These are phyloP conservation scores for Drosophila birchii DNA, from an alignment of 2,888 invertebrate species.

Conservation along the genomic window DNA sequence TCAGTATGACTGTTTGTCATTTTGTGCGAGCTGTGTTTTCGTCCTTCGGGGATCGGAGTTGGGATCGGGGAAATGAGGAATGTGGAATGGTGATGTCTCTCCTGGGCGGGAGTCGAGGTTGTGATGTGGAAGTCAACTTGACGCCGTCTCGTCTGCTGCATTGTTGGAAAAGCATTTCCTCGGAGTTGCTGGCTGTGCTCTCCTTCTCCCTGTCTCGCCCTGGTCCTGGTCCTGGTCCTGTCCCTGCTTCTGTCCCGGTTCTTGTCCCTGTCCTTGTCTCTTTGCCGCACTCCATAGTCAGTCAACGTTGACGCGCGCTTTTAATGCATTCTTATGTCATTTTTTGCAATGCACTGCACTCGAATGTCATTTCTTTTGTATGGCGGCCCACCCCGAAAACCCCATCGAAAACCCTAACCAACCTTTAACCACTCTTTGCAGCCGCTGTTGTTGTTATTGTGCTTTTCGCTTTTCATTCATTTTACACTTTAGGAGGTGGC, in stretches of 20 bases:
- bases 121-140: constrained; percentile 69
- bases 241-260: neutral
- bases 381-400: constrained; percentile 24
- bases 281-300: constrained; percentile 58
- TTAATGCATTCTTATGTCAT: constrained; percentile 81
- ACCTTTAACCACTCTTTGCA: constrained; percentile 40
- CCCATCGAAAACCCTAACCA: constrained; percentile 29
- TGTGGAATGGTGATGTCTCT: constrained; percentile 11
- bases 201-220: constrained; percentile 11
- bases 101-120: constrained; percentile 27
- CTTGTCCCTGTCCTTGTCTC: constrained; percentile 8
- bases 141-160: constrained; percentile 79
- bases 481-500: constrained; percentile 59
- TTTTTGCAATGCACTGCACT: constrained; percentile 74
- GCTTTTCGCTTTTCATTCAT: constrained; percentile 71
- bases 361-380: constrained; percentile 71
- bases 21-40: constrained; percentile 65
- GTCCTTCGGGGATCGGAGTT: constrained; percentile 16
- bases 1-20: constrained; percentile 81
- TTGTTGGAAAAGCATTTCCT: constrained; percentile 66
- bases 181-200: constrained; percentile 32
- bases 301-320: constrained; percentile 80
- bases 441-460: constrained; percentile 42
- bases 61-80: neutral
- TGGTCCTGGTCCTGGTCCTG: neutral